Evolutionary conservation across 2,797 vertebrate species (phyloP).

Genomic region (Sebastolobus alascanus): DNA sequence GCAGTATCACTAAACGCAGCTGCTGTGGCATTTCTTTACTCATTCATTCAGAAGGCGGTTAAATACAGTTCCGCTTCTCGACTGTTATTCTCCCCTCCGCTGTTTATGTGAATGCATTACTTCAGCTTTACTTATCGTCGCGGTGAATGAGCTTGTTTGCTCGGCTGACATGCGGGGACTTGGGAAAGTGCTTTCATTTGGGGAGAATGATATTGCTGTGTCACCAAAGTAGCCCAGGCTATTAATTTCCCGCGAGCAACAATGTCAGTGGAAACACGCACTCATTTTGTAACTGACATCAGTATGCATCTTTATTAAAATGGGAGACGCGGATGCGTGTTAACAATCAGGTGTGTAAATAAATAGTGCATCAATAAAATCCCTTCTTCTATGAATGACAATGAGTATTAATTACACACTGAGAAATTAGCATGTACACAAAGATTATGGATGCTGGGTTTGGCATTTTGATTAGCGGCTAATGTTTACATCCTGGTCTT

Average conservation of each 20-base stretch:
- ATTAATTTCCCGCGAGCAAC: constrained; percentile 50
- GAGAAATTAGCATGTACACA: constrained; percentile 33
- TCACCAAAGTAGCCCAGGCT: constrained; percentile 47
- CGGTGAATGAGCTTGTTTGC: constrained; percentile 56
- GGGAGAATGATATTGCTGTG: constrained; percentile 56
- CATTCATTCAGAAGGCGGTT: constrained; percentile 52
- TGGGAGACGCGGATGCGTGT: constrained; percentile 2
- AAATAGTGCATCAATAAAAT: constrained; percentile 15
- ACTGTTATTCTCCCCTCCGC: constrained; percentile 24
- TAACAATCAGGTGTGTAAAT: constrained; percentile 16
- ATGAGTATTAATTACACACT: constrained; percentile 29
- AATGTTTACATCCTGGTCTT: constrained; percentile 28
- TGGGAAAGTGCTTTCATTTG: constrained; percentile 54
- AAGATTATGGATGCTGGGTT: constrained; percentile 2
- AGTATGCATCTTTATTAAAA: constrained; percentile 20
- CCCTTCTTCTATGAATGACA: not conserved
- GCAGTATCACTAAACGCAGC: constrained; percentile 60
- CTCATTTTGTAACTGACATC: constrained; percentile 36
- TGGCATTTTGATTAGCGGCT: constrained; percentile 26
- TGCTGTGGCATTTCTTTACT: constrained; percentile 60
- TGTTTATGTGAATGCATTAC: constrained; percentile 43
- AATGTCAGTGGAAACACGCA: constrained; percentile 44
- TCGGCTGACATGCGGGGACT: constrained; percentile 40
- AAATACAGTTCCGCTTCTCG: constrained; percentile 47
- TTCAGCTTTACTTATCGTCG: constrained; percentile 44